Evolutionary conservation across 2,888 invertebrate genomes (phyloP).

Genomic region (Tenthredo notha): DNA sequence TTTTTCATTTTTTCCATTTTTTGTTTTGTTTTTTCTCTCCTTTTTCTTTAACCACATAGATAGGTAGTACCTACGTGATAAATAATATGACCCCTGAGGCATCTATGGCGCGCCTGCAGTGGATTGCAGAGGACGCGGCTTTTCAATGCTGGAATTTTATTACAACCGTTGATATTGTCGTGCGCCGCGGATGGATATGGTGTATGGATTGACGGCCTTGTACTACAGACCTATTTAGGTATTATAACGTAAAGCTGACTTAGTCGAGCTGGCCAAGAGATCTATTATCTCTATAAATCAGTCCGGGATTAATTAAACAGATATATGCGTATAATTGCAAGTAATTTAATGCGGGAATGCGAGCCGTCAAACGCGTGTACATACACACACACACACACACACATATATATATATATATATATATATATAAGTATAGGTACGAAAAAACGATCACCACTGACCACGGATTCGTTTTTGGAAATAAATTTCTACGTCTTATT

Average conservation of each 20-base stretch:
- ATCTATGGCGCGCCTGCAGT: conserved; percentile 27
- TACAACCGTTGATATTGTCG: conserved; percentile 32
- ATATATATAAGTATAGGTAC: not conserved
- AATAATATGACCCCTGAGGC: conserved; percentile 10
- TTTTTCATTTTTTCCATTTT: too few relatives aligned
- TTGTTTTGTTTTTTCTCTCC: too few relatives aligned
- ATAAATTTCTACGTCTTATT: not conserved
- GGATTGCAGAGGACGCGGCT: conserved; percentile 29
- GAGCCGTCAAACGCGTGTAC: not conserved
- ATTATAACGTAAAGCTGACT: not conserved
- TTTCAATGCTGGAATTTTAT: conserved; percentile 51
- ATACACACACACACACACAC: too few relatives aligned
- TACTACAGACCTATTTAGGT: conserved; percentile 53
- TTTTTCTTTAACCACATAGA: not conserved
- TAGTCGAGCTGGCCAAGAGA: conserved; percentile 17
- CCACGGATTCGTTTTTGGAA: not conserved
- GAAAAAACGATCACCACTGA: not conserved
- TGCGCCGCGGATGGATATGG: not conserved
- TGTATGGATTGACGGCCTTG: conserved; percentile 37
- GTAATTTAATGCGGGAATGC: not conserved
- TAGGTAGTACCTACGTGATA: not conserved
- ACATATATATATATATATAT: too few relatives aligned
- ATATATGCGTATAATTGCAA: not conserved
- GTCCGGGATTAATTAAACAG: conserved; percentile 20
- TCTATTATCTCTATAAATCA: conserved; percentile 29